Conservation (phyloP, 1,140 invertebrate species). For the Drosophila seguyi region DNA sequence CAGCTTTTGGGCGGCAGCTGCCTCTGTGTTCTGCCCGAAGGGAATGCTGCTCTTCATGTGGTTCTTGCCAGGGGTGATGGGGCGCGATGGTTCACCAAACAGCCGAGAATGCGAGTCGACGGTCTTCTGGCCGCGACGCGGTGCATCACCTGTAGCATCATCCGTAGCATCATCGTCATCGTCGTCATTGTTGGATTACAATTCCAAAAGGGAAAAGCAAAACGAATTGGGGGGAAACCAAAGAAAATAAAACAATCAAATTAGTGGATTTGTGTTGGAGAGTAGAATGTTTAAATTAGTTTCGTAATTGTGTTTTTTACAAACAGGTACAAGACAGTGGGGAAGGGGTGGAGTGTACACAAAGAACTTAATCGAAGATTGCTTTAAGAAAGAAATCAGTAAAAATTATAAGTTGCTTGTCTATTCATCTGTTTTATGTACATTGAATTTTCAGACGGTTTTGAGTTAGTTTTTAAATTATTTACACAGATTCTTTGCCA, state of each 20-base stretch:
- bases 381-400: background rate
- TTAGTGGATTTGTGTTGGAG: slow-evolving; percentile 45
- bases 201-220: slow-evolving; percentile 25
- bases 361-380: background rate
- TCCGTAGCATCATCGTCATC: background rate
- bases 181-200: slow-evolving; percentile 11
- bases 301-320: slow-evolving; percentile 25
- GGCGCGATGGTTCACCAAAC: slow-evolving; percentile 80
- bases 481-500: background rate
- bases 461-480: background rate
- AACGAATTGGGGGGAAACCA: slow-evolving; percentile 30
- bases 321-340: slow-evolving; percentile 18
- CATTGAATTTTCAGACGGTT: background rate
- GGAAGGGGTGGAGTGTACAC: slow-evolving; percentile 10
- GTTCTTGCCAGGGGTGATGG: slow-evolving; percentile 80
- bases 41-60: slow-evolving; percentile 85
- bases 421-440: background rate
- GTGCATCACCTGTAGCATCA: slow-evolving; percentile 74
- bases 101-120: slow-evolving; percentile 80
- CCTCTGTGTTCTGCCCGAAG: slow-evolving; percentile 72
- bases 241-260: slow-evolving; percentile 50
- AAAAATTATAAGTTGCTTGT: background rate
- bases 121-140: slow-evolving; percentile 80
- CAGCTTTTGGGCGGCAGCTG: slow-evolving; percentile 62
- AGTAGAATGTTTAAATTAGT: slow-evolving; percentile 39